Base-by-base conservation (phyloP, 1,140 invertebrate genomes). In the Copidosoma floridanum region DNA sequence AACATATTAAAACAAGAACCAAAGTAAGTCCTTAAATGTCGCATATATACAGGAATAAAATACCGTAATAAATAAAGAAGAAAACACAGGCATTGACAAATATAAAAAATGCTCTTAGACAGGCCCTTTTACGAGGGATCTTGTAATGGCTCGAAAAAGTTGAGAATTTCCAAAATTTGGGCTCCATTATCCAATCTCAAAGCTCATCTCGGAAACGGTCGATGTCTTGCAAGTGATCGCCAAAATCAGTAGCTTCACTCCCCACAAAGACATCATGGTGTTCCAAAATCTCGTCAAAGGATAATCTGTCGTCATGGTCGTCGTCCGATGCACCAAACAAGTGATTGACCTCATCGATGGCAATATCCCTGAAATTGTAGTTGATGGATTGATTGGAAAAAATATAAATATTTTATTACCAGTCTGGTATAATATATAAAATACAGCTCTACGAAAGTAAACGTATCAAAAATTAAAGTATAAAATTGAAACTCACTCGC, bases 241-340 rank as follows among this genome's bases (percentile, higher is more conserved):
- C 95, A 80, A 94, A 97, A 73, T 96, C 93, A n/a, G 94, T 96
- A 1, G 91, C 95, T 83, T 98, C 94, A 74, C 93, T 96, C 14
- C 95, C 95, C 14, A 98, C 94, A 81, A 98, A 99, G 38, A 89
- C 85, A 62, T 96, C 91, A 74, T 97, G 89, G 75, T 95, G 90
- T 16, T 89, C 84, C 0, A 97, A 73, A 48, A 99, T 88, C 83
- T 99, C 97, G 7, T 90, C 81, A 73, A 90, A 92, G 1, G 88
- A 88, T 11, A 99, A 81, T 61, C 87, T 74, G 60, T 89, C 87
- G 78, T 98, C 93, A 69, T 89, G 88, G 78, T 98, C 86, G 64
- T 89, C 88, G 81, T 98, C 96, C 1, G 93, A 88, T n/a, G 88
- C 82, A 1, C 87, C 86, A 73, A 98, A 92, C 41, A 99, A 80